These are phyloP conservation scores for Danio jaintianensis DNA, from an alignment of 2,797 vertebrate genomes.

Conservation along the genomic window DNA sequence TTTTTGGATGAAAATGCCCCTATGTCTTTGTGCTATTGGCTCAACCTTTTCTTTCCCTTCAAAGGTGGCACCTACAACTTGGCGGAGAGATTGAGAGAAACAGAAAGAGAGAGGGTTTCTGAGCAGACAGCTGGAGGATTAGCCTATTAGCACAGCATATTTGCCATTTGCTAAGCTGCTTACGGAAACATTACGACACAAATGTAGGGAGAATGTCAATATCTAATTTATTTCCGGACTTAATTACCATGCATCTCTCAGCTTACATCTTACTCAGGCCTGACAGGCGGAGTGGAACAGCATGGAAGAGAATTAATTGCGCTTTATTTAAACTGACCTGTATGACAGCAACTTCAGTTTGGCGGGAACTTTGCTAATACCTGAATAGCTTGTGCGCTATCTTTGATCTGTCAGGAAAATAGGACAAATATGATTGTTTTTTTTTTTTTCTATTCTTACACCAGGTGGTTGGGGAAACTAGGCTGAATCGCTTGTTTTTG, in stretches of 20 bases:
- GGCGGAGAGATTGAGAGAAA: not conserved
- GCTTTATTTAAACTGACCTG: slow-evolving; percentile 30
- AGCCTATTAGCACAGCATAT: slow-evolving; percentile 67
- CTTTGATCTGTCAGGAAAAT: slow-evolving; percentile 30
- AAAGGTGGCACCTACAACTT: not conserved
- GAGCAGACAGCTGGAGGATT: slow-evolving; percentile 62
- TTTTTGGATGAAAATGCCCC: no score
- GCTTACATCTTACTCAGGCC: slow-evolving; percentile 58
- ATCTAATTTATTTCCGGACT: slow-evolving; percentile 59
- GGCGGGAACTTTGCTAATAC: not conserved
- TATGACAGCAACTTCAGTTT: not conserved
- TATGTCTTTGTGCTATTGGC: slow-evolving; percentile 4
- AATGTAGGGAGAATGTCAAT: slow-evolving; percentile 72
- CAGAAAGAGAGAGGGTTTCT: slow-evolving; percentile 19
- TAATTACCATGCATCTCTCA: slow-evolving; percentile 38
- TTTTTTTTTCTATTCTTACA: slow-evolving; percentile 1
- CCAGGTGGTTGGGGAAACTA: not conserved
- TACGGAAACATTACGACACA: slow-evolving; percentile 64
- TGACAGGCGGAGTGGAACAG: slow-evolving; percentile 52
- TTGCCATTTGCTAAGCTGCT: slow-evolving; percentile 73
- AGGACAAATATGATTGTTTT: slow-evolving; percentile 21
- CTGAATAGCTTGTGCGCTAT: not conserved
- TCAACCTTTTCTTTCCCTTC: slow-evolving; percentile 6
- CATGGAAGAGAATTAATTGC: slow-evolving; percentile 19
- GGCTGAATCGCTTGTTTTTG: not conserved